Base-by-base conservation (phyloP, 1,140 invertebrate genomes). In the Camponotus floridanus region DNA sequence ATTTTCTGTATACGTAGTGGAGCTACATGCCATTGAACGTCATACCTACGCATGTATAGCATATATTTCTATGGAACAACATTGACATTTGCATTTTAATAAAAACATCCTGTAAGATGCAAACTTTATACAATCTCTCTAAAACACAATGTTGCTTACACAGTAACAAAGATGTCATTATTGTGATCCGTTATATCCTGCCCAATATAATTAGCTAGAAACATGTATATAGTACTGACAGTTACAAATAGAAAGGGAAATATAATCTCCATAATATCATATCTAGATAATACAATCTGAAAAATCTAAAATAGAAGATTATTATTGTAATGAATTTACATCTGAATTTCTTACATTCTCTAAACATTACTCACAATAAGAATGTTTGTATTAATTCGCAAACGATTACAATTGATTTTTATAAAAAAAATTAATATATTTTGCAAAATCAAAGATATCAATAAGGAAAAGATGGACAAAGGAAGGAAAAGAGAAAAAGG, bases 171-270 rank as follows among this genome's bases (percentile, higher is more conserved):
- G 8, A 73, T 9, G 0, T 73, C 31, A 55, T 57, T 73, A 36
- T 73, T 73, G 1, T 73, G 26, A 5, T 73, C 70, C 1, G n/a
- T n/a, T 73, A 73, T 9, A 57, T 9, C 7, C 4, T 73, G 70
- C n/a, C 45, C 70, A 15, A 73, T n/a, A 13, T 55, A 73, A 57
- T 73, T 73, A 4, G 8, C 9, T 36, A 73, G 0, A 13, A 73
- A 73, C 48, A 73, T 73, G 2, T 73, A 57, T 21, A 11, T 0
- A 1, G 57, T 21, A 11, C 45, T 57, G 36, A 51, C 0, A 36
- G 2, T n/a, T 5, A 13, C 13, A 36, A 6, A 57, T 1, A 33
- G 0, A 57, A 57, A 13, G 6, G 51, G 48, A 5, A 73, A 0
- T 1, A 57, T 33, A 13, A 73, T 0, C 4, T 55, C 48, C 5